These are phyloP conservation scores for Taphrorychus bicolor DNA, from an alignment of 2,888 invertebrate species.

Conservation along the genomic window DNA sequence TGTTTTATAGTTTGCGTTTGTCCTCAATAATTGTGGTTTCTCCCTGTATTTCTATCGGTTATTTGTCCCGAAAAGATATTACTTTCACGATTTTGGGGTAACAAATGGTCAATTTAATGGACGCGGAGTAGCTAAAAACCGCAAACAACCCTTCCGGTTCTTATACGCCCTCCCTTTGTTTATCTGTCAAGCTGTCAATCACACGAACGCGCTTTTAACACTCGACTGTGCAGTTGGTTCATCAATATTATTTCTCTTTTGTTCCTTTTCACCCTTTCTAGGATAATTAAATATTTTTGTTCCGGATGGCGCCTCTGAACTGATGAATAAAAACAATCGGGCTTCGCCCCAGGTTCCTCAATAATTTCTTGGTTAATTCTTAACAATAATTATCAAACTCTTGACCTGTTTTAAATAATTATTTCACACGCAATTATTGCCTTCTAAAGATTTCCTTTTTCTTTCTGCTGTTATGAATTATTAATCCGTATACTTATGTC, in stretches of 20 bases:
- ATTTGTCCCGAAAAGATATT: background rate
- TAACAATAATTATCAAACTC: background rate
- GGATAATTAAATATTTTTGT: slow-evolving; percentile 33
- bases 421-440: too few species aligned
- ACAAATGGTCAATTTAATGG: slow-evolving; percentile 14
- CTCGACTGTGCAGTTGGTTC: slow-evolving; percentile 24
- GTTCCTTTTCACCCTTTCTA: slow-evolving; percentile 19
- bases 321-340: background rate
- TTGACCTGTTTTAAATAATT: background rate
- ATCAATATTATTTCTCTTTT: slow-evolving; percentile 36
- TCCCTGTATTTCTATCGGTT: background rate
- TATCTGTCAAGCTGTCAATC: slow-evolving; percentile 38
- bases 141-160: slow-evolving; percentile 27
- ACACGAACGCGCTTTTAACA: slow-evolving; percentile 22
- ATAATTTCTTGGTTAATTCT: background rate
- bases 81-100: background rate
- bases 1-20: slow-evolving; percentile 37
- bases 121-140: slow-evolving; percentile 9
- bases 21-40: slow-evolving; percentile 4
- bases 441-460: too few species aligned
- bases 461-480: background rate
- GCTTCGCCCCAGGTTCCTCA: background rate
- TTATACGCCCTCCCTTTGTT: slow-evolving; percentile 31
- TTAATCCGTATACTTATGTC: background rate
- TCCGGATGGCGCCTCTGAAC: background rate